Conservation (phyloP, 2,888 invertebrate species). For the Euplexia lucipara region DNA sequence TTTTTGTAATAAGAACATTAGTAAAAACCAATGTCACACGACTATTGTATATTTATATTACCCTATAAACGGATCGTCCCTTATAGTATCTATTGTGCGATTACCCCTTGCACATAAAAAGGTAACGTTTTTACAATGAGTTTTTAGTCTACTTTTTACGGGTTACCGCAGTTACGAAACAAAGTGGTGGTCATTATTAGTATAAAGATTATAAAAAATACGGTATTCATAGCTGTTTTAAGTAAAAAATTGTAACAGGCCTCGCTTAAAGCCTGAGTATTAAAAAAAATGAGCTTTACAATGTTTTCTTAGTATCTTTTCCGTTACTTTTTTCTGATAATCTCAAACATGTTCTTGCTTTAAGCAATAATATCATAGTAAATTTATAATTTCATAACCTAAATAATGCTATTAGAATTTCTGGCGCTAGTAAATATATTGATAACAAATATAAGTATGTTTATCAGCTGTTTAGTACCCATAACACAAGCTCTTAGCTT, state of each 20-base stretch:
- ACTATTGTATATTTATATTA: slow-evolving; percentile 84
- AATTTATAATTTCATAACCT: too few species aligned
- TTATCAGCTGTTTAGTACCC: too few species aligned
- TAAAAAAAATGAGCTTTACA: slow-evolving; percentile 34
- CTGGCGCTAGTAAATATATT: too few species aligned
- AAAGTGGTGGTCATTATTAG: slow-evolving; percentile 78
- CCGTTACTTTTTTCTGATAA: slow-evolving; percentile 6
- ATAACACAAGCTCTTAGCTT: too few species aligned
- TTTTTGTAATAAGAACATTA: slow-evolving; percentile 83
- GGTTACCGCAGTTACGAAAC: slow-evolving; percentile 85
- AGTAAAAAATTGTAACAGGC: slow-evolving; percentile 54
- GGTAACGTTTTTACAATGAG: slow-evolving; percentile 73
- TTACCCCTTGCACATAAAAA: slow-evolving; percentile 83
- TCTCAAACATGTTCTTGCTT: slow-evolving; percentile 2
- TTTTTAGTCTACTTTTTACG: slow-evolving; percentile 88
- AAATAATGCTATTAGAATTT: too few species aligned
- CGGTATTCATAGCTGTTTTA: slow-evolving; percentile 54
- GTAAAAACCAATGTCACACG: slow-evolving; percentile 80
- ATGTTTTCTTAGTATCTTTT: slow-evolving; percentile 17
- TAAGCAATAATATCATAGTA: background rate
- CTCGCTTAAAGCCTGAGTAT: slow-evolving; percentile 36
- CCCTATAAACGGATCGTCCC: slow-evolving; percentile 83
- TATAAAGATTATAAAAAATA: slow-evolving; percentile 69
- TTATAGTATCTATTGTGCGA: slow-evolving; percentile 75
- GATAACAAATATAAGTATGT: too few species aligned